These are phyloP conservation scores for Drosophila greeni DNA, from an alignment of 2,888 invertebrate species.

Conservation along the genomic window DNA sequence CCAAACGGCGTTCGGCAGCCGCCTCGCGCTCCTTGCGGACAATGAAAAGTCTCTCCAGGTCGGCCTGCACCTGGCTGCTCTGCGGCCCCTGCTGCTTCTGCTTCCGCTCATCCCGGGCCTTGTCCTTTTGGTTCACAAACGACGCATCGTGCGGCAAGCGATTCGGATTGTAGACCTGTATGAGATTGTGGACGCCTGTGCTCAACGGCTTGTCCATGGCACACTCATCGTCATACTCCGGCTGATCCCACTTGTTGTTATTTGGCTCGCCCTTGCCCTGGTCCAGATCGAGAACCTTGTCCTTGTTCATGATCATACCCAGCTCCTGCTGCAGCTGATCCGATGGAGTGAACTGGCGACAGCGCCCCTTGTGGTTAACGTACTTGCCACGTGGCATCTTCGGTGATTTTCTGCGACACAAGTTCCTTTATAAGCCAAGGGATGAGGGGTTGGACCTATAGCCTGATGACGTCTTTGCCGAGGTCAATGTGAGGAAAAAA, in stretches of 20 bases:
- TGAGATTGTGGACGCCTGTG: constrained; percentile 28
- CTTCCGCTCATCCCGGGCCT: neutral
- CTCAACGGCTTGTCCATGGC: constrained; percentile 4
- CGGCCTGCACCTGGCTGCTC: constrained; percentile 27
- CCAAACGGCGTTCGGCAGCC: constrained; percentile 47
- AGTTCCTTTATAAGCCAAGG: neutral
- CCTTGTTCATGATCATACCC: neutral
- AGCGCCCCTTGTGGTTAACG: constrained; percentile 44
- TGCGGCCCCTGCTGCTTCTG: constrained; percentile 8
- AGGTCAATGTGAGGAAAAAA: neutral
- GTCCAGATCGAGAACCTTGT: neutral
- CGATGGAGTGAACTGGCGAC: constrained; percentile 49
- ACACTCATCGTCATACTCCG: neutral
- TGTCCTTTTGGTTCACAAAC: neutral
- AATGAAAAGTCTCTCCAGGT: constrained; percentile 45
- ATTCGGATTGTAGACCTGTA: constrained; percentile 53
- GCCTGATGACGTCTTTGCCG: neutral
- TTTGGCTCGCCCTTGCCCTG: neutral
- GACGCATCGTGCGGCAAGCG: constrained; percentile 20
- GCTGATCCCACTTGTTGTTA: neutral
- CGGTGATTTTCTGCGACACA: neutral
- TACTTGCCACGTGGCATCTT: constrained; percentile 49
- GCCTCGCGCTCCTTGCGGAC: constrained; percentile 51
- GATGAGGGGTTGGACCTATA: too few species aligned
- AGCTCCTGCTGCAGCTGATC: constrained; percentile 42